phyloP scores from a whole-genome alignment of 2,113 vertebrate species.

The Okapia johnstoni region DNA sequence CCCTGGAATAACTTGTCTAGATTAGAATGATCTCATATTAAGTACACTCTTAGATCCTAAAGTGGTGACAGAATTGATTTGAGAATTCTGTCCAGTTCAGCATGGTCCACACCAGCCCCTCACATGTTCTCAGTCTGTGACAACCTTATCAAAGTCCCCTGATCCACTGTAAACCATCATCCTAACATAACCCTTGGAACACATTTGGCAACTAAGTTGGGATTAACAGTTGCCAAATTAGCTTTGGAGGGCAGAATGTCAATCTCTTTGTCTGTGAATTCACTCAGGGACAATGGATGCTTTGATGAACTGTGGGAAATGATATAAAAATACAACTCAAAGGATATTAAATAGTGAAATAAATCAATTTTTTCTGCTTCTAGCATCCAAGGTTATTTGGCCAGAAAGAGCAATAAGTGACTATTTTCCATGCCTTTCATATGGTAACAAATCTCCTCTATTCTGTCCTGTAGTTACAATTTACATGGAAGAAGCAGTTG shows the following conservation, averaged over 20 bases:
- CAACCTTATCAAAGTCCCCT: background rate
- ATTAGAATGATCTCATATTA: background rate
- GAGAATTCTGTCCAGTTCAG: background rate
- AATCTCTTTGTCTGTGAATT: background rate
- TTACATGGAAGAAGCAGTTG: conserved; percentile 20
- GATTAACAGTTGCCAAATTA: background rate
- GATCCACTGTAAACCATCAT: background rate
- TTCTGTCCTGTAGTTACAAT: conserved; percentile 43
- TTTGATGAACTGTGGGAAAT: background rate
- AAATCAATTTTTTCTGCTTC: background rate
- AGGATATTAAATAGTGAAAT: background rate
- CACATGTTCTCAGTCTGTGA: background rate
- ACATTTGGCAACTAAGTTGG: background rate
- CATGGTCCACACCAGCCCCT: background rate
- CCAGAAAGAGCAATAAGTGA: background rate
- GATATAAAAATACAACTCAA: background rate
- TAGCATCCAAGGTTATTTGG: background rate
- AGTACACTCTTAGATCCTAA: background rate
- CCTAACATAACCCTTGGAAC: background rate
- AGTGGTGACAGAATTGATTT: background rate
- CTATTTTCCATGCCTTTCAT: background rate
- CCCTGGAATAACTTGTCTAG: background rate
- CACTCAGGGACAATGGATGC: background rate
- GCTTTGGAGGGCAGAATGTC: conserved; percentile 6
- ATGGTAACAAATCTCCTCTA: background rate